Conservation (phyloP, 2,888 invertebrate species). For the Cheilosia vulpina region DNA sequence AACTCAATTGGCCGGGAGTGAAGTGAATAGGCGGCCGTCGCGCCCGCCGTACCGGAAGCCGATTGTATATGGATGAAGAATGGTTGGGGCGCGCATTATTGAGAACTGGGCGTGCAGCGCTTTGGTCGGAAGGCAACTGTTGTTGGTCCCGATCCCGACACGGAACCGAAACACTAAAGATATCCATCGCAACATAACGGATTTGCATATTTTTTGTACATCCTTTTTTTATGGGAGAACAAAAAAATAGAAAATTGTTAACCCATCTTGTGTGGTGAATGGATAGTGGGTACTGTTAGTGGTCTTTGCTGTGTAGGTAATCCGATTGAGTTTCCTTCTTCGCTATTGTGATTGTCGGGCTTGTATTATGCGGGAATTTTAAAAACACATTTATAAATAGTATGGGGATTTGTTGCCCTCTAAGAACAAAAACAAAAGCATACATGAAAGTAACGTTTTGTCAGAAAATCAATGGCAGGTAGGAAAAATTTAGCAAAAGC, state of each 20-base stretch:
- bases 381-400: slow-evolving; percentile 20
- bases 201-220: slow-evolving; percentile 62
- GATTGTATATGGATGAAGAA: slow-evolving; percentile 17
- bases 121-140: slow-evolving; percentile 61
- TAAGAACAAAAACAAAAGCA: not conserved
- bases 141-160: slow-evolving; percentile 35
- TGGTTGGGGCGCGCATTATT: slow-evolving; percentile 38
- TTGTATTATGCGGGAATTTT: slow-evolving; percentile 58
- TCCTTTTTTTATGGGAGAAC: slow-evolving; percentile 2
- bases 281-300: slow-evolving; percentile 18
- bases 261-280: slow-evolving; percentile 17
- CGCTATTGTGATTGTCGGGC: slow-evolving; percentile 39
- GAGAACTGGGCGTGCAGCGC: slow-evolving; percentile 50
- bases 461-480: no score
- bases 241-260: not conserved
- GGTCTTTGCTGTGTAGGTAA: slow-evolving; percentile 14
- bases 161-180: slow-evolving; percentile 64
- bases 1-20: slow-evolving; percentile 65
- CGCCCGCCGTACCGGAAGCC: slow-evolving; percentile 24
- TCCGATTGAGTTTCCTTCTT: slow-evolving; percentile 36
- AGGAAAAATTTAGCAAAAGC: no score
- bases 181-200: slow-evolving; percentile 64
- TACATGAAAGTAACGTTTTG: not conserved
- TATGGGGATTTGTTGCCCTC: not conserved
- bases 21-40: slow-evolving; percentile 52